Evolutionary conservation across 2,113 vertebrate genomes (phyloP).

Genomic region (Gadus macrocephalus): DNA sequence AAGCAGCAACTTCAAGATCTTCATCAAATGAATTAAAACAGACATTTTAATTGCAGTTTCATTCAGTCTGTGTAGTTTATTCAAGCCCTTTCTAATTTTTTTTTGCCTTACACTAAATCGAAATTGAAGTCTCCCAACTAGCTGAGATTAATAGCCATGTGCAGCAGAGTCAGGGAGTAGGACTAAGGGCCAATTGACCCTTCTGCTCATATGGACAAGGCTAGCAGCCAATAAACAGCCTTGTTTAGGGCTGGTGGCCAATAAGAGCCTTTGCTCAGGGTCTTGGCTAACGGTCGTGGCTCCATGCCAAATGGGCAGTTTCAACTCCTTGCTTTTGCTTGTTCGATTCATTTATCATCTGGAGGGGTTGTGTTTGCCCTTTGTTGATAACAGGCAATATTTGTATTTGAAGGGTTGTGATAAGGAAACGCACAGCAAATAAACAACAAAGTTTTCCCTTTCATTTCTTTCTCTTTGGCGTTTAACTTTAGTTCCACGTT

Average conservation of each 20-base stretch:
- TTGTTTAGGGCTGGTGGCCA: constrained; percentile 52
- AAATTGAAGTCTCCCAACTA: constrained; percentile 28
- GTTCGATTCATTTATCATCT: too few relatives aligned
- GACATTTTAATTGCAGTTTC: too few relatives aligned
- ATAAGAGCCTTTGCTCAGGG: constrained; percentile 53
- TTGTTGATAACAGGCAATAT: background rate
- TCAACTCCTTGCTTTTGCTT: too few relatives aligned
- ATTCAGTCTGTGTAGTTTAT: too few relatives aligned
- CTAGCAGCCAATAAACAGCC: constrained; percentile 60
- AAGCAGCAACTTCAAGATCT: too few relatives aligned
- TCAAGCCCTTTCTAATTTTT: background rate
- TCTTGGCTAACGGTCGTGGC: constrained; percentile 25
- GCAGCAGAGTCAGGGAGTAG: constrained; percentile 51
- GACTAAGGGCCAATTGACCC: constrained; percentile 55
- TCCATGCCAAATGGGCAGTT: constrained; percentile 8
- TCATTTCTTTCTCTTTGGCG: too few relatives aligned
- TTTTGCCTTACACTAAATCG: background rate
- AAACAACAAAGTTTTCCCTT: background rate
- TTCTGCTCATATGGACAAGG: constrained; percentile 52
- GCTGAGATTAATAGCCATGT: constrained; percentile 57
- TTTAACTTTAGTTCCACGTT: background rate
- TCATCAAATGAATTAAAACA: too few relatives aligned
- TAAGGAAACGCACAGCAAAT: background rate
- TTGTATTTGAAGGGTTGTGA: background rate
- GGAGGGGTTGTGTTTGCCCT: too few relatives aligned